Evolutionary conservation across 1,140 invertebrate species (phyloP), one percentile per base, ranked within the genome.

Genomic region (Bombus haemorrhoidalis): DNA sequence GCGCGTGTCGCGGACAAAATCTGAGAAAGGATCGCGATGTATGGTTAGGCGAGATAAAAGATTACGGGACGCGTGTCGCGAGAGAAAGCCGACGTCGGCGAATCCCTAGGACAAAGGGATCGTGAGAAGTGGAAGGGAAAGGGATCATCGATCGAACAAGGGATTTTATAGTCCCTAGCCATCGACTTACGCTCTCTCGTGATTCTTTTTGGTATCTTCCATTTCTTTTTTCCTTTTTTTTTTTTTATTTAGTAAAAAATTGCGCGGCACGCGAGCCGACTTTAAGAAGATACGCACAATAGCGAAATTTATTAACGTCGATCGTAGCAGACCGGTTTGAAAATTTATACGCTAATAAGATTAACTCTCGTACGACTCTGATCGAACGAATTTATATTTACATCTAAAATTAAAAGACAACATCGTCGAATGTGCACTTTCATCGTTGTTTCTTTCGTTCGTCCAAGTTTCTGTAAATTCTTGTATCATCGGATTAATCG

Each of bases 1-100:
- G 77, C 82, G 85, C 82, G 86, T 85, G 87, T 82, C 77, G 57
- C 68, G 77, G n/a, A 84, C 76, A 76, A 88, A 88, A 88, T 87
- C 25, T n/a, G 28, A 66, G 66, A 37, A 66, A 76, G 78, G 83
- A 69, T 66, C 73, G 57, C 71, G 71, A 76, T 77, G 83, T 77
- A 68, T 81, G 86, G 82, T 64, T 34, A 41, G 82, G 32, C 53
- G 86, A 85, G 81, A 83, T 86, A 85, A 91, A 90, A 86, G 81
- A 62, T 53, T 3, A 53, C 32, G 32, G 15, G 79, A 72, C 81
- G 87, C 87, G 86, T 66, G 73, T 71, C 66, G 68, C 69, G 66
- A 68, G 75, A 84, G 68, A 85, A 79, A 83, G 76, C 80, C 81
- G 73, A 76, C 85, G 83, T 87, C 47, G 77, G 74, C 72, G 41